Evolutionary conservation across 1,140 invertebrate genomes (phyloP), one percentile per base, ranked within the genome.

Genomic region (Portunus trituberculatus): DNA sequence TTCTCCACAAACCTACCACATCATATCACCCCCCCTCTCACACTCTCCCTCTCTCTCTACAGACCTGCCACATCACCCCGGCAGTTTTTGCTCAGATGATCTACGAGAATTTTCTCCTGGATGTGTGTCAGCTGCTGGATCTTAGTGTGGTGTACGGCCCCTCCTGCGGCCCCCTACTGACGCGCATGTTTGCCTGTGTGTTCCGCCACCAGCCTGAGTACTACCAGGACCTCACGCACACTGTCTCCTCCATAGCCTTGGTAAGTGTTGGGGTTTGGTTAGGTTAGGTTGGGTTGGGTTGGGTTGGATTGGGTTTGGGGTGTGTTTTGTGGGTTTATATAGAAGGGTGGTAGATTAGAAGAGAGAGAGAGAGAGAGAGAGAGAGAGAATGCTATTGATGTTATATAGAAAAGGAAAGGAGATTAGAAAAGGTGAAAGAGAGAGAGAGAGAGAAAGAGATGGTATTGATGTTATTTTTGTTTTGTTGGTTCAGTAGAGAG

Each of bases 71-170:
- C 97, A 98, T 98, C 96, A 97, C 97, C 0, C 97, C 97, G 76
- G 96, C 97, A 87, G 97, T 97, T 89, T 98, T 98, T 97, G 98
- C 97, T 6, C 97, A 98, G n/a, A 96, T 98, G 86, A 96, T 99
- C 76, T 99, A 98, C 97, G 97, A 98, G 46, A 98, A 98, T 96
- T 98, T 98, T 97, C 97, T 99, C 95, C 98, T 99, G 96, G 98
- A 98, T 29, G 97, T 99, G 95, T 98, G 98, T 25, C 98, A 98
- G 96, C 97, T 99, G 95, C 98, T 98, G 96, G 98, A 99, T 96
- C 96, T 99, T 0, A 98, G 98, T 97, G 97, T 98, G 90, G 97
- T 98, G 6, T 98, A 98, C 96, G 98, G 98, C 4, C 97, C 97
- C 94, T 97, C 98, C 84, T 98, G 98, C 96, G 96, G 96, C 6